A percentile compares a stretch with the other conserved stretches of the same genome.
These are phyloP conservation scores for Nematopogon swammerdamellus DNA, from an alignment of 2,888 invertebrate species.

Conservation along the genomic window DNA sequence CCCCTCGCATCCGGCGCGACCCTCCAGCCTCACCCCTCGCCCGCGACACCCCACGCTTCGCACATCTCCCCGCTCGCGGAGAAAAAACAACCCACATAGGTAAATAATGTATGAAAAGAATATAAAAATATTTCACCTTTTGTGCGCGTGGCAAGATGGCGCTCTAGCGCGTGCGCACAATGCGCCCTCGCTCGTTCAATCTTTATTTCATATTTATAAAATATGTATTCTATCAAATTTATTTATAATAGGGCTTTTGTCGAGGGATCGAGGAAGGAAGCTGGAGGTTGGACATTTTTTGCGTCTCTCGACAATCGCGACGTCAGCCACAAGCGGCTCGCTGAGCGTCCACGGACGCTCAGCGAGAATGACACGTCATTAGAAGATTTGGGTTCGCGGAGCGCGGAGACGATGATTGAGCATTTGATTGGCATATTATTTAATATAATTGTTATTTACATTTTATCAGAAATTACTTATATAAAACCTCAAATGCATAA, in stretches of 20 bases:
- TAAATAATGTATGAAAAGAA: conserved; percentile 27
- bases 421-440: too few relatives aligned
- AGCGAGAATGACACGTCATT: too few relatives aligned
- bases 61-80: background rate
- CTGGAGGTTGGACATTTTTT: background rate
- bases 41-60: too few relatives aligned
- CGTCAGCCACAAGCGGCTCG: background rate
- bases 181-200: conserved; percentile 13
- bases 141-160: background rate
- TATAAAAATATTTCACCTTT: conserved; percentile 25
- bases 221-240: background rate
- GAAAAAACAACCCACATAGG: conserved; percentile 20
- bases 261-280: background rate
- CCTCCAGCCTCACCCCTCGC: too few relatives aligned
- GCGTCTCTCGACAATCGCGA: background rate
- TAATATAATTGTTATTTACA: too few relatives aligned
- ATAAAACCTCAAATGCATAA: too few relatives aligned
- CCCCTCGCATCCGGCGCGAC: too few relatives aligned
- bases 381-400: too few relatives aligned
- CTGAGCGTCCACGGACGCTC: background rate
- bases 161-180: conserved; percentile 41
- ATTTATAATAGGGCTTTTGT: background rate
- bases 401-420: too few relatives aligned
- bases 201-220: background rate
- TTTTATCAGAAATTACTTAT: too few relatives aligned